Base-by-base conservation (phyloP, 53 echinoderm and acorn worm genomes). In the Hippasteria phrygiana region DNA sequence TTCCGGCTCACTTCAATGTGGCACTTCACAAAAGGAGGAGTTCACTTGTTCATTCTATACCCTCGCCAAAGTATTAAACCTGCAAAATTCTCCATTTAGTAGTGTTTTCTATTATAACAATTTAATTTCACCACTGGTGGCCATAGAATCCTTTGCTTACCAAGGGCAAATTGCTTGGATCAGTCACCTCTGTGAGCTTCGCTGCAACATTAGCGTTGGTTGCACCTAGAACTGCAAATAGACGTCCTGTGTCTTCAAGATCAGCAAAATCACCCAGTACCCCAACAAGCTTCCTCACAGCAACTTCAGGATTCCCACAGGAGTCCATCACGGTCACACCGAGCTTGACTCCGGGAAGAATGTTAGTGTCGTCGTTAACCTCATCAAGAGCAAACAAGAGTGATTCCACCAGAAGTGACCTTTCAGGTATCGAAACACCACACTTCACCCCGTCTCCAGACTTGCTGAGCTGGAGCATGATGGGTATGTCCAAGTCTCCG, bases 401-500 rank as follows among this genome's bases (percentile, higher is more conserved):
- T 14, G 88, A 80, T 51, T 92, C 82, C 10, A 92, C 4, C 14
- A 62, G 62, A 16, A 88, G 37, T 0, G 75, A 70, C 32, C 48
- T 77, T 36, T 77, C 48, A 17, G 67, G 51, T 65, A 32, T 77
- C 24, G 70, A 40, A 51, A 46, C 34, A 6, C 88, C 88, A 38
- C 88, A 88, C 9, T 33, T 78, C 20, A 88, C 33, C 35, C 78
- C 77, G 4, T 88, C 45, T 22, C 88, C 88, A 20, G 53, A 22
- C 29, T 91, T 89, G 51, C 93, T 91, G 31, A 93, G 76, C 39
- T 88, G 90, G 1, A 95, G 88, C 29, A 95, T 72, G 14, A 86
- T 86, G 0, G 91, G 90, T n/a, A 95, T 54, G 71, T 91, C 91
- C 38, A 95, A 77, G 87, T 95, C 93, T 5, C 95, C 95, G 3